Base-by-base conservation (phyloP, 2,797 vertebrate species). In the Phrynocephalus vlangalii region DNA sequence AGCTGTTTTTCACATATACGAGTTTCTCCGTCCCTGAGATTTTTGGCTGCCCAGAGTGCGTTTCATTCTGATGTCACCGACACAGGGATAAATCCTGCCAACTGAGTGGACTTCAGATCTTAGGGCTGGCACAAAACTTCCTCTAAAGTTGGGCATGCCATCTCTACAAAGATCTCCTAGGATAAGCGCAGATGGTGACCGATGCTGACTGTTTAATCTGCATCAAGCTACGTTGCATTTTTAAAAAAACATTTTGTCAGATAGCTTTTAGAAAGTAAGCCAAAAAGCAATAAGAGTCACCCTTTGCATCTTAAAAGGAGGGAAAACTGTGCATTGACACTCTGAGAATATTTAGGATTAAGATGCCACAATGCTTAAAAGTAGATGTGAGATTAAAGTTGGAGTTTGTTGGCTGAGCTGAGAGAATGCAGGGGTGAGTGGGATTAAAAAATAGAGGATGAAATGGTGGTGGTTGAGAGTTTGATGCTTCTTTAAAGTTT, bases 41-140 rank as follows among this genome's bases (percentile, higher is more conserved):
- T 26, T 16, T 71, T 68, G 38, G 63, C 80, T 82, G 66, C 67
- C 22, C 10, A 30, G 30, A 71, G 38, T 18, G 28, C 26, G 67
- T 26, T 83, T 44, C 26, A 26, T 91, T 91, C 73, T 94, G 90
- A 79, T 89, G 63, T 18, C 79, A 90, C 86, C 88, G 88, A 89
- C 77, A 72, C 5, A 70, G 56, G 15, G 91, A 85, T 88, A 72
- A 79, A 82, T 70, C 70, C 48, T 83, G 28, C 67, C 44, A 71
- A 83, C 10, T 52, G 81, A 30, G 67, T 71, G 48, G 66, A 50
- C 24, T 82, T 82, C 67, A 48, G 28, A 50, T 70, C 70, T 20
- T 82, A 66, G 66, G 44, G 6, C 7, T 2, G 9, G 7, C 44
- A 1, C 71, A 76, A 76, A 44, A 63, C 22, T 66, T 30, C 9